Conservation (phyloP, 2,888 invertebrate species). For the Syrista parreyssii region DNA sequence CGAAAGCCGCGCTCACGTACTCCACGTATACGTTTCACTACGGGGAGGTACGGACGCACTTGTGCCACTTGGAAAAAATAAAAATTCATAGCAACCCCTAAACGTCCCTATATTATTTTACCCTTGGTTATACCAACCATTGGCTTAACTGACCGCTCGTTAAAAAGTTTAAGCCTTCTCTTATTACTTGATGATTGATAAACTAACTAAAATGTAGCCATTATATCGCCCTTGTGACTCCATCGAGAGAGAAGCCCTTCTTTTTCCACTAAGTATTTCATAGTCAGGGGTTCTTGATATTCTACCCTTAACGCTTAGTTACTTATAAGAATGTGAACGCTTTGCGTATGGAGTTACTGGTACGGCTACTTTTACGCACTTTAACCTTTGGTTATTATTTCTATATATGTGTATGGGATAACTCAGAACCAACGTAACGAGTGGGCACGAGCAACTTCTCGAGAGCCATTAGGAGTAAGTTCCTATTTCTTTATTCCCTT, state of each 20-base stretch:
- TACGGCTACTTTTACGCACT: not conserved
- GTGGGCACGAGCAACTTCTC: conserved; percentile 44
- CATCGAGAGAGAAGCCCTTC: not conserved
- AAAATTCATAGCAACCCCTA: not conserved
- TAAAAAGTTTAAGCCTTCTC: conserved; percentile 58
- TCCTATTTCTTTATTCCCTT: conserved; percentile 14
- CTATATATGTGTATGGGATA: not conserved
- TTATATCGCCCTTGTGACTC: not conserved
- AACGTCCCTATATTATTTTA: not conserved
- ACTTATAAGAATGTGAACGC: not conserved
- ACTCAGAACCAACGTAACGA: not conserved
- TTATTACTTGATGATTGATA: conserved; percentile 36
- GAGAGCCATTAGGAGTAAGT: conserved; percentile 45
- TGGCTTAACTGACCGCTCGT: conserved; percentile 53
- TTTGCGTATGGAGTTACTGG: not conserved
- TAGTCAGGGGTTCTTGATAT: not conserved
- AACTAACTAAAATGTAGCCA: not conserved
- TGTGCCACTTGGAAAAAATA: not conserved
- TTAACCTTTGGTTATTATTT: not conserved
- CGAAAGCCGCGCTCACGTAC: conserved; percentile 24
- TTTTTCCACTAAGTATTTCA: not conserved
- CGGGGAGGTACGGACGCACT: not conserved
- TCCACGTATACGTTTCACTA: not conserved
- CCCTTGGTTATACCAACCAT: not conserved
- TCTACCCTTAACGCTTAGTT: not conserved